phyloP scores from a whole-genome alignment of 1,140 invertebrate genomes.

The Octopus sinensis region DNA sequence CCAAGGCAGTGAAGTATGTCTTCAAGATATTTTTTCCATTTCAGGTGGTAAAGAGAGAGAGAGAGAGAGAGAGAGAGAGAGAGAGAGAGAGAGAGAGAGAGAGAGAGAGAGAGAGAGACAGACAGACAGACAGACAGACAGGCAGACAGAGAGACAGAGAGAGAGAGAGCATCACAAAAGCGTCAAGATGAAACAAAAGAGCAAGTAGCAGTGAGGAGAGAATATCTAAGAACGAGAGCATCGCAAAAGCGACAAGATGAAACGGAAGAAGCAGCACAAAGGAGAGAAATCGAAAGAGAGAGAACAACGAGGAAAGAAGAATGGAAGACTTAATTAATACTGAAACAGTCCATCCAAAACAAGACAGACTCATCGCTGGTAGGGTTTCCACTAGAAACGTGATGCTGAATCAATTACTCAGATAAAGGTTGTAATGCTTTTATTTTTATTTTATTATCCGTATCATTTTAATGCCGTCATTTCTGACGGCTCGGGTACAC shows the following conservation, averaged over 20 bases:
- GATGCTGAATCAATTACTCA: too few relatives aligned
- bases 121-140: neutral
- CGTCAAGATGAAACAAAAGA: too few relatives aligned
- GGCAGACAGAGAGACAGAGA: neutral
- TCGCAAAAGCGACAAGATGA: neutral
- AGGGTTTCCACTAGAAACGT: too few relatives aligned
- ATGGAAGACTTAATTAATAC: too few relatives aligned
- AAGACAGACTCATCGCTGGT: too few relatives aligned
- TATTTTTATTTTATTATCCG: too few relatives aligned
- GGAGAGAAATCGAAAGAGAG: too few relatives aligned
- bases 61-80: slow-evolving; percentile 2
- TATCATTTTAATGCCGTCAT: too few relatives aligned
- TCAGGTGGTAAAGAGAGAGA: neutral
- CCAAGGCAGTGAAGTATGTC: neutral
- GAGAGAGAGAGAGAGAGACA: neutral
- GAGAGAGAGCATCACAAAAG: neutral
- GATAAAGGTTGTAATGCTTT: too few relatives aligned
- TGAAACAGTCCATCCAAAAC: too few relatives aligned
- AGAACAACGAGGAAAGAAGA: neutral
- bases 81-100: slow-evolving; percentile 2
- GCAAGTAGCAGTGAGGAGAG: neutral
- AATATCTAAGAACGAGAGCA: neutral
- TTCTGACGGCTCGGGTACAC: too few relatives aligned
- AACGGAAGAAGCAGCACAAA: neutral
- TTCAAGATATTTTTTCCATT: neutral